Base-by-base conservation (phyloP, 2,888 invertebrate species). In the Odiellus spinosus region DNA sequence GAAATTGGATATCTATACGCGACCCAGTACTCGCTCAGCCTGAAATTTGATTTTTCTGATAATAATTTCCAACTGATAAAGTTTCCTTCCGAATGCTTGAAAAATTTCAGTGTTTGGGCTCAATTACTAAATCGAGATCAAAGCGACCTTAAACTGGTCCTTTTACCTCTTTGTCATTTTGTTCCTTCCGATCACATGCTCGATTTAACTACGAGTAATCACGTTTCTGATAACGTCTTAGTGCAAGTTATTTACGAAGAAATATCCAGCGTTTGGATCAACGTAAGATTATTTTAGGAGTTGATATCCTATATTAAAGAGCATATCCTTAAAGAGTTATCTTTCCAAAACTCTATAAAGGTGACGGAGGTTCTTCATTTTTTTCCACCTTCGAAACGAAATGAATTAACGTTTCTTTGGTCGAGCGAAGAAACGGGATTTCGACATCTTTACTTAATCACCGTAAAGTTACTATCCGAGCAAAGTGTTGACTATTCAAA, bases 371-470 rank as follows among this genome's bases (percentile, higher is more conserved):
- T 90, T 50, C 69, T 93, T 0, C 74, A 86, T 64, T 90, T 91
- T 66, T 70, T 90, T 52, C 79, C 81, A 6, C 49, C 50, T 45
- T 46, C 50, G 8, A 35, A 15, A 36, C 65, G 68, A 50, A 65
- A 62, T 34, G 64, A 67, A 49, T 64, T 78, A 14, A 71, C 71
- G 52, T 90, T 91, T 66, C 73, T 95, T 42, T 93, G 90, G 88
- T 86, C 86, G 1, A 86, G 84, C 36, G 93, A 95, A 67, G 84
- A 87, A 63, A 80, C 81, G 0, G 90, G 90, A 0, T 88, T 76
- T 62, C 71, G 90, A 45, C 95, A 95, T 64, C 71, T 95, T 49
- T 90, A 90, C 54, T 55, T 54, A 18, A 50, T 59, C 20, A 53
- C 51, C 15, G 52, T 54, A 14, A 45, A 56, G 40, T 45, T 59